A percentile compares a stretch with the other conserved stretches of the same genome.
Evolutionary conservation across 2,797 vertebrate genomes (phyloP).

Genomic region (Mus minutoides): DNA sequence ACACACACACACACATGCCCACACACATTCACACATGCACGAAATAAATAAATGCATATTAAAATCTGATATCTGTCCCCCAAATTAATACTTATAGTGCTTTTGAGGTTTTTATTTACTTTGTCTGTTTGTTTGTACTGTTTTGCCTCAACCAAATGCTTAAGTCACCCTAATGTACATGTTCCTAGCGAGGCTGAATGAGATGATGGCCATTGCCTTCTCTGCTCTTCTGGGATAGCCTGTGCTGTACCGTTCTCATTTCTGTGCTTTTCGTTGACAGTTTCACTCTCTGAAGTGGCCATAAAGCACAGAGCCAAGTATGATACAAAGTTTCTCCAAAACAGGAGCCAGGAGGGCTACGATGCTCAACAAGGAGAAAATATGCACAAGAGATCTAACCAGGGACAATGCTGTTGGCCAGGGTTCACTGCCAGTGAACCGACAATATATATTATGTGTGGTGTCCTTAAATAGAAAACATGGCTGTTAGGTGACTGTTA

Average conservation of each 20-base stretch:
- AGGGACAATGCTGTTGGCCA: background rate
- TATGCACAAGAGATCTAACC: background rate
- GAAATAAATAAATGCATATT: background rate
- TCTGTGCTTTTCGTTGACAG: background rate
- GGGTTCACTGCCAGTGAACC: background rate
- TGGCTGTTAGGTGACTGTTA: background rate
- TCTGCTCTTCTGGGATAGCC: background rate
- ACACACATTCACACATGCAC: background rate
- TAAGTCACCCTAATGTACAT: background rate
- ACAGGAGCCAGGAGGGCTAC: background rate
- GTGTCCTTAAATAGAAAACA: constrained; percentile 9
- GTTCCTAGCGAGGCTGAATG: background rate
- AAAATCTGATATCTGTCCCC: background rate
- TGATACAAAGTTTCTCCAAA: background rate
- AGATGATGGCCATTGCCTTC: background rate
- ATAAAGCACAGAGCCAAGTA: background rate
- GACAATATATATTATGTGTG: background rate
- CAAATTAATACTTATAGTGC: background rate
- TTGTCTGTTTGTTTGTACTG: background rate
- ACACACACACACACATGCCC: background rate
- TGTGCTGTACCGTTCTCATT: background rate
- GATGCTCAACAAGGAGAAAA: background rate
- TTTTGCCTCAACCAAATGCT: background rate
- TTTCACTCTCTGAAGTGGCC: background rate
- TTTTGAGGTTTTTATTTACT: background rate